These are phyloP conservation scores for Gymnoscopelus braueri DNA, from an alignment of 2,797 vertebrate genomes.

Conservation along the genomic window DNA sequence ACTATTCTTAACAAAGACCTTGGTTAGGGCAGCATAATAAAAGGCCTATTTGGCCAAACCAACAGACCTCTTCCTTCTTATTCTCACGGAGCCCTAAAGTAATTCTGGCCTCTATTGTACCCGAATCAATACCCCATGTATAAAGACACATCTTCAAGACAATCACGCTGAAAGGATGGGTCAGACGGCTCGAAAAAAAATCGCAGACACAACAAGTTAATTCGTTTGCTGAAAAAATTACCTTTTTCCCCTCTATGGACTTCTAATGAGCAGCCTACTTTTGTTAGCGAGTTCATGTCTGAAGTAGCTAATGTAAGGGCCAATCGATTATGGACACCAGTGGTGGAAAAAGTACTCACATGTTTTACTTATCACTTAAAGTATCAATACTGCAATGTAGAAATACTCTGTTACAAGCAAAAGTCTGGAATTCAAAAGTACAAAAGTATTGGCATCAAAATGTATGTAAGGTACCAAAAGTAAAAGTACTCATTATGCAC, in stretches of 20 bases:
- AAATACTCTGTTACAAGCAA: too few species aligned
- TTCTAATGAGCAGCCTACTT: conserved; percentile 1
- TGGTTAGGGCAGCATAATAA: conserved; percentile 17
- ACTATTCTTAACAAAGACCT: conserved; percentile 34
- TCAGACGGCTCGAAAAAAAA: conserved; percentile 20
- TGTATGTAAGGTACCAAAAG: too few species aligned
- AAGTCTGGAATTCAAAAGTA: too few species aligned
- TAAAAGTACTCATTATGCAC: too few species aligned
- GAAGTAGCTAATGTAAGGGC: not conserved
- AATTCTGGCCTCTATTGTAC: conserved; percentile 35
- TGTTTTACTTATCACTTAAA: too few species aligned
- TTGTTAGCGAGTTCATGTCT: not conserved
- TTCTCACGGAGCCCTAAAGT: conserved; percentile 42
- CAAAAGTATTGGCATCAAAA: too few species aligned
- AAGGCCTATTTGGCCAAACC: conserved; percentile 34
- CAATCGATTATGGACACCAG: not conserved
- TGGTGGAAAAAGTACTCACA: too few species aligned
- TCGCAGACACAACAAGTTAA: conserved; percentile 28
- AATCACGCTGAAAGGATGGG: conserved; percentile 29
- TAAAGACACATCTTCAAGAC: conserved; percentile 38
- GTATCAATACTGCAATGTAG: too few species aligned
- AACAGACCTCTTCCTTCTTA: conserved; percentile 48
- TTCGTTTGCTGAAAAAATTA: conserved; percentile 12
- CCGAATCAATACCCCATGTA: conserved; percentile 42
- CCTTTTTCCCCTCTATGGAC: not conserved